Conservation (phyloP, 2,888 invertebrate genomes). For the Parnassius mnemosyne region DNA sequence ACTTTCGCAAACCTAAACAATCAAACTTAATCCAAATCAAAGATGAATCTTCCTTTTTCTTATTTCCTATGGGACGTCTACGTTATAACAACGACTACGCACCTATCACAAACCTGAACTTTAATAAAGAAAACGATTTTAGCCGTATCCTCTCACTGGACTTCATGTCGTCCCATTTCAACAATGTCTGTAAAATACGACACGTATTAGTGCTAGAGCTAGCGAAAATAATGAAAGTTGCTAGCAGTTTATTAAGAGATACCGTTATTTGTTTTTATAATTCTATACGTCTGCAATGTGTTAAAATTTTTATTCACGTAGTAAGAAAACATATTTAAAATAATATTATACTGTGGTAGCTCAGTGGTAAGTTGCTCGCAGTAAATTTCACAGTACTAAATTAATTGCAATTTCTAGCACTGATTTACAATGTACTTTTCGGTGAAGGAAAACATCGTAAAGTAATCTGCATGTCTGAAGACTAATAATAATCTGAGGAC, state of each 20-base stretch:
- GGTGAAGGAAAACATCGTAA: too few relatives aligned
- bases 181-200: slow-evolving; percentile 60
- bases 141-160: slow-evolving; percentile 50
- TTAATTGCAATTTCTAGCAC: too few relatives aligned
- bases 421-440: too few relatives aligned
- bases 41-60: slow-evolving; percentile 45
- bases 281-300: not conserved
- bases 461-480: too few relatives aligned
- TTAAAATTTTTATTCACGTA: too few relatives aligned
- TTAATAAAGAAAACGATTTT: slow-evolving; percentile 59
- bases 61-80: slow-evolving; percentile 65
- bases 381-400: too few relatives aligned
- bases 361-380: too few relatives aligned
- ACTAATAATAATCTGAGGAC: too few relatives aligned
- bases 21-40: slow-evolving; percentile 34
- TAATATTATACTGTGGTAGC: too few relatives aligned
- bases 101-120: slow-evolving; percentile 57
- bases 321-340: too few relatives aligned
- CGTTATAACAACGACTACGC: slow-evolving; percentile 55
- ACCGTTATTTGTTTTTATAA: slow-evolving; percentile 7
- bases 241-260: slow-evolving; percentile 1
- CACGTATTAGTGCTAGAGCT: slow-evolving; percentile 30
- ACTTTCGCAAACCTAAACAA: slow-evolving; percentile 42
- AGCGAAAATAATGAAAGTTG: slow-evolving; percentile 13
- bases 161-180: slow-evolving; percentile 50